Percentiles rank a stretch among this genome's conserved stretches.
phyloP scores from a whole-genome alignment of 2,113 vertebrate genomes.

The Burhinus oedicnemus region DNA sequence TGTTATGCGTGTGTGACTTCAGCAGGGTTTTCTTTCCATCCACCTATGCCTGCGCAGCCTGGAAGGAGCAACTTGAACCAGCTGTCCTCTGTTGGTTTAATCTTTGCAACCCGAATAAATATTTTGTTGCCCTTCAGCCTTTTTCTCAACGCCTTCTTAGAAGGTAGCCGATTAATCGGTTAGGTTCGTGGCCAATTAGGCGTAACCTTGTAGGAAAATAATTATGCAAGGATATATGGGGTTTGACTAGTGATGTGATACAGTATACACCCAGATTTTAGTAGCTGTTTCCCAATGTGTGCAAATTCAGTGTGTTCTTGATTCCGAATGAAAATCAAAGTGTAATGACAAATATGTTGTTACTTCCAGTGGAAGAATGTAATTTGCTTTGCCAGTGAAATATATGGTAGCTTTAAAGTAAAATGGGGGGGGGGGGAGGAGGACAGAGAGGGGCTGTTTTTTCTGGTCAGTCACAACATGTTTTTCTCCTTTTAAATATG shows the following conservation, averaged over 20 bases:
- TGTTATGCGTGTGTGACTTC: not conserved
- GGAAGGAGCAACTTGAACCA: not conserved
- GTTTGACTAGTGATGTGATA: constrained; percentile 21
- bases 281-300: constrained; percentile 18
- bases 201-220: constrained; percentile 72
- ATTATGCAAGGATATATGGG: constrained; percentile 27
- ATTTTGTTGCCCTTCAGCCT: constrained; percentile 18
- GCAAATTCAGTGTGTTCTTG: not conserved
- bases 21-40: not conserved
- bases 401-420: not conserved
- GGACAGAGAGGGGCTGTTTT: not conserved
- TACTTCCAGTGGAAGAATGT: not conserved
- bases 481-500: not conserved
- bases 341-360: not conserved
- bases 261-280: constrained; percentile 22
- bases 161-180: constrained; percentile 67
- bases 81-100: not conserved
- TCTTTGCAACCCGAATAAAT: not conserved
- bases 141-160: constrained; percentile 25
- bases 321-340: constrained; percentile 21
- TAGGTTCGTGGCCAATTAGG: constrained; percentile 73
- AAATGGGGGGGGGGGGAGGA: not conserved
- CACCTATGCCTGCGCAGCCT: not conserved
- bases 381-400: not conserved
- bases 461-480: not conserved